phyloP scores from a whole-genome alignment of 2,888 invertebrate genomes.

The Prenolepis imparis region DNA sequence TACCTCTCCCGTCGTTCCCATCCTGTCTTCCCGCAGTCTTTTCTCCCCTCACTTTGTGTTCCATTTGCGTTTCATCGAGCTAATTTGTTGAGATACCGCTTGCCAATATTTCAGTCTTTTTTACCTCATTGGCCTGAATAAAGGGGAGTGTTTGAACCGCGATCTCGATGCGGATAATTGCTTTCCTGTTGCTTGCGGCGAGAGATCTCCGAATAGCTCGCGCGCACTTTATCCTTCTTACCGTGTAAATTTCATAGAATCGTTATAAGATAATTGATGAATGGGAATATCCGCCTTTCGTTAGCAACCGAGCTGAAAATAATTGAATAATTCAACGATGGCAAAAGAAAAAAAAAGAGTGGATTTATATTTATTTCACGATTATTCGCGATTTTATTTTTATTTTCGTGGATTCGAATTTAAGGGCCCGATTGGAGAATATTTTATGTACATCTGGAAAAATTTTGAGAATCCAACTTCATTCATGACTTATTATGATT shows the following conservation, averaged over 20 bases:
- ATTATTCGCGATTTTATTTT: not conserved
- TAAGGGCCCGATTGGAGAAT: not conserved
- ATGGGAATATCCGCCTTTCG: slow-evolving; percentile 65
- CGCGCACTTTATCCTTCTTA: slow-evolving; percentile 26
- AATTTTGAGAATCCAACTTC: not conserved
- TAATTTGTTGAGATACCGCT: slow-evolving; percentile 86
- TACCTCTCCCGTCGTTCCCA: slow-evolving; percentile 21
- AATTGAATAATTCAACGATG: not conserved
- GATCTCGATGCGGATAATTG: slow-evolving; percentile 84
- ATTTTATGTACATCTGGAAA: not conserved
- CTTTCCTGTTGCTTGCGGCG: slow-evolving; percentile 76
- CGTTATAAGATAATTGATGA: slow-evolving; percentile 65
- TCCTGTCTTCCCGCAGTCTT: slow-evolving; percentile 77
- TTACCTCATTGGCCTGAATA: slow-evolving; percentile 81
- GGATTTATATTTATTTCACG: not conserved
- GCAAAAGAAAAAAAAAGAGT: not conserved
- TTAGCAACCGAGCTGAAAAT: slow-evolving; percentile 15
- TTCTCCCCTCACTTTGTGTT: slow-evolving; percentile 76
- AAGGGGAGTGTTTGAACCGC: slow-evolving; percentile 75
- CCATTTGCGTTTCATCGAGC: slow-evolving; percentile 85
- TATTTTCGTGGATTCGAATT: not conserved
- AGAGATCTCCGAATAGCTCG: slow-evolving; percentile 66
- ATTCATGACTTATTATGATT: not conserved
- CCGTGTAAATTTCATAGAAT: slow-evolving; percentile 61
- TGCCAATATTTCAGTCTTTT: slow-evolving; percentile 86